phyloP scores from a whole-genome alignment of 2,113 vertebrate genomes.

The Laticauda colubrina region DNA sequence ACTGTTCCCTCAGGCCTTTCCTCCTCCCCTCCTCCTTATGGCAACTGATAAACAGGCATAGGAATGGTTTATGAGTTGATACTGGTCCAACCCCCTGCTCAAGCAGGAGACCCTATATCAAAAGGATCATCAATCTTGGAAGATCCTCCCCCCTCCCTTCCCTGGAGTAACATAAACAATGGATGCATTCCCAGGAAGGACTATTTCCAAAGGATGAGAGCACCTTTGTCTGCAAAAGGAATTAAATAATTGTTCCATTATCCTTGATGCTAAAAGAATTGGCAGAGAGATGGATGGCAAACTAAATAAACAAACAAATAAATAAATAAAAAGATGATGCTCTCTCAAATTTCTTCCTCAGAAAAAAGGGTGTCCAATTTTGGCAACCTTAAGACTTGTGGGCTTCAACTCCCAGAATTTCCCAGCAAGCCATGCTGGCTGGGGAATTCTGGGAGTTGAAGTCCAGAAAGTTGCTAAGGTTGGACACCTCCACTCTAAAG shows the following conservation, averaged over 20 bases:
- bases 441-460: neutral
- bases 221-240: neutral
- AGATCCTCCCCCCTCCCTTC: neutral
- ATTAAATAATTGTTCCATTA: neutral
- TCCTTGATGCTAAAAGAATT: neutral
- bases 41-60: too few relatives aligned
- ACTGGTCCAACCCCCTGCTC: neutral
- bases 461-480: neutral
- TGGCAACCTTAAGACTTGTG: neutral
- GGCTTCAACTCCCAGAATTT: neutral
- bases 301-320: neutral
- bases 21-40: too few relatives aligned
- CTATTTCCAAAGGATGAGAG: neutral
- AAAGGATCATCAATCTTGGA: neutral
- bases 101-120: neutral
- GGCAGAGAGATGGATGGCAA: neutral
- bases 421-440: neutral
- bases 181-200: neutral
- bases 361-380: neutral
- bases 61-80: too few relatives aligned
- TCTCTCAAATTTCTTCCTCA: neutral
- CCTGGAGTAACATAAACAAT: neutral
- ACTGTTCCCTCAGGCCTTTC: too few relatives aligned
- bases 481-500: too few relatives aligned
- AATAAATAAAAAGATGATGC: neutral